phyloP scores from a whole-genome alignment of 2,113 vertebrate genomes.

The Oreochromis niloticus region DNA sequence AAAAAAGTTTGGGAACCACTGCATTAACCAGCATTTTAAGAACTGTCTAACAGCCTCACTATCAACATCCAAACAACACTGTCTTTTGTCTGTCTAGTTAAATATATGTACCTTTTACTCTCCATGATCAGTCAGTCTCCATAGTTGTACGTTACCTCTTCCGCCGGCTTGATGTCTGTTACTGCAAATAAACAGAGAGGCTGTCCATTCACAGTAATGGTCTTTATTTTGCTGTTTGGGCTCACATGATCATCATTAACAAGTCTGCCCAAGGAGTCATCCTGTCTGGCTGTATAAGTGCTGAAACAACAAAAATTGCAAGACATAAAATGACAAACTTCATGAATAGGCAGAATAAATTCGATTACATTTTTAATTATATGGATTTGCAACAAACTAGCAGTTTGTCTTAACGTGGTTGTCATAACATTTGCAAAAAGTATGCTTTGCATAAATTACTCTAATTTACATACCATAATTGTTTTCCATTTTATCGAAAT shows the following conservation, averaged over 20 bases:
- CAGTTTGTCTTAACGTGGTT: background rate
- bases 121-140: background rate
- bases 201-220: fast-evolving
- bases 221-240: background rate
- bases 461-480: background rate
- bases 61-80: background rate
- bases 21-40: background rate
- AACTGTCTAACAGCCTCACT: background rate
- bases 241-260: background rate
- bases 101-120: background rate
- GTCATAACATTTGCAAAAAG: background rate
- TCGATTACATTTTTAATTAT: background rate
- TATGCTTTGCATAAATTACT: background rate
- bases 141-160: background rate
- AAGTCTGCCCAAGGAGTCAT: background rate
- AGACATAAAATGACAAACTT: background rate
- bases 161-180: background rate
- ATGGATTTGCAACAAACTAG: background rate
- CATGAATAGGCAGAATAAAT: background rate
- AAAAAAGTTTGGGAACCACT: background rate
- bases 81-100: background rate
- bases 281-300: background rate
- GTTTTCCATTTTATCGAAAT: background rate
- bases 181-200: background rate
- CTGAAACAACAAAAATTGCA: background rate